Evolutionary conservation across 1,140 invertebrate genomes (phyloP), one percentile per base, ranked within the genome.

Genomic region (Meloidogyne floridensis): DNA sequence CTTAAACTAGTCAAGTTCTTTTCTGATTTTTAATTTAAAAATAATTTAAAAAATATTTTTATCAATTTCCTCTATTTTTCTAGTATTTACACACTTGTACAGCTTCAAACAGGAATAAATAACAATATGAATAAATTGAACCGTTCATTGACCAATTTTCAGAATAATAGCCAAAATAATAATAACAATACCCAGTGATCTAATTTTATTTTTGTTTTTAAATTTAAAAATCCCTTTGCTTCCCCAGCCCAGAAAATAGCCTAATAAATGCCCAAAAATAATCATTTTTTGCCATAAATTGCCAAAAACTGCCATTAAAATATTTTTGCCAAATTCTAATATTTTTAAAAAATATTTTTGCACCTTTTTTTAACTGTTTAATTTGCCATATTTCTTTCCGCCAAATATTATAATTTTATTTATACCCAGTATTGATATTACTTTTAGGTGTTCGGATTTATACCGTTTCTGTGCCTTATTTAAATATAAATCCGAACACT

Each of bases 21-120:
- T 73, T 47, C 7, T 51, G 3, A 79, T 72, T 79, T 79, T 72
- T 59, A 8, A 32, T 51, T 54, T 15, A 84, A 54, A 72, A 13
- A 10, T 20, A 51, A 75, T 15, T 47, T 72, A 11, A 84, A 80
- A 70, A 18, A 18, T 8, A 15, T 1, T 65, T 54, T 11, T 51
- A 4, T 32, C 32, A 32, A 32, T 32, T 32, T 32, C 1, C 32
- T 1, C 32, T 2, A 32, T 32, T 47, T 81, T 81, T 69, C 10
- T 56, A 84, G 69, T 32, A 88, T 89, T 54, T 90, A 89, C 75
- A 90, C 83, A 47, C 74, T 87, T 6, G 86, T 87, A 4, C 88
- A 90, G 76, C 82, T 89, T 15, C 88, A 89, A 74, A 90, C 87
- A 0, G 88, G 86, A 43, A 88, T 88, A 53, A 89, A 84, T 18